These are phyloP conservation scores for Tarsius wallacei DNA, from an alignment of 2,797 vertebrate species.

Conservation along the genomic window DNA sequence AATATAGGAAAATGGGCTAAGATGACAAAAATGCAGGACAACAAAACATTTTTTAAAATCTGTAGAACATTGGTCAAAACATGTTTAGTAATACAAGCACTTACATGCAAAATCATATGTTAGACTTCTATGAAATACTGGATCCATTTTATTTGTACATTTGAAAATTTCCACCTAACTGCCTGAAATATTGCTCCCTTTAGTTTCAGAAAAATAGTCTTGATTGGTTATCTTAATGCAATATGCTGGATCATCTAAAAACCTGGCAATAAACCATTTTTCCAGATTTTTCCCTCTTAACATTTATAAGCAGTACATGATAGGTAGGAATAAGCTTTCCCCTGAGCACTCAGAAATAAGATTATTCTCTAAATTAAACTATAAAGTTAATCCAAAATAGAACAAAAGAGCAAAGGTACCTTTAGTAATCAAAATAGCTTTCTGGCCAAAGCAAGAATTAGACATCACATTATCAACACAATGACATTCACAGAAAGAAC, in stretches of 20 bases:
- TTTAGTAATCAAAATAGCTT: slow-evolving; percentile 40
- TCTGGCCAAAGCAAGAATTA: slow-evolving; percentile 27
- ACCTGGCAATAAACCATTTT: slow-evolving; percentile 30
- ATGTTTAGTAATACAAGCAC: background rate
- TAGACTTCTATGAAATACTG: background rate
- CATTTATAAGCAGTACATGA: slow-evolving; percentile 2
- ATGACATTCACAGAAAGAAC: slow-evolving; percentile 31
- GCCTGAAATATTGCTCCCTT: slow-evolving; percentile 23
- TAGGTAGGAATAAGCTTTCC: slow-evolving; percentile 36
- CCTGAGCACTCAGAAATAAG: background rate
- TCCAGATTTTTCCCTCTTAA: background rate
- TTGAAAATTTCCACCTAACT: slow-evolving; percentile 22
- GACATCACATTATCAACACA: background rate
- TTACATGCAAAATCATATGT: background rate
- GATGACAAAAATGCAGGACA: background rate
- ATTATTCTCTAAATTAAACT: background rate
- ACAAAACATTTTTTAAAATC: background rate
- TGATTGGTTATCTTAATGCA: background rate
- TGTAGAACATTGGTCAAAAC: background rate
- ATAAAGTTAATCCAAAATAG: slow-evolving; percentile 5
- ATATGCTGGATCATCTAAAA: slow-evolving; percentile 30
- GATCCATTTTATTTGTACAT: slow-evolving; percentile 49
- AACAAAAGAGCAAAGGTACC: slow-evolving; percentile 33
- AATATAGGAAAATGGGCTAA: background rate
- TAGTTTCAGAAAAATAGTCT: slow-evolving; percentile 64